Percentiles rank a stretch among this genome's conserved stretches.
phyloP scores from a whole-genome alignment of 2,113 vertebrate genomes.

The Arvicanthis niloticus region DNA sequence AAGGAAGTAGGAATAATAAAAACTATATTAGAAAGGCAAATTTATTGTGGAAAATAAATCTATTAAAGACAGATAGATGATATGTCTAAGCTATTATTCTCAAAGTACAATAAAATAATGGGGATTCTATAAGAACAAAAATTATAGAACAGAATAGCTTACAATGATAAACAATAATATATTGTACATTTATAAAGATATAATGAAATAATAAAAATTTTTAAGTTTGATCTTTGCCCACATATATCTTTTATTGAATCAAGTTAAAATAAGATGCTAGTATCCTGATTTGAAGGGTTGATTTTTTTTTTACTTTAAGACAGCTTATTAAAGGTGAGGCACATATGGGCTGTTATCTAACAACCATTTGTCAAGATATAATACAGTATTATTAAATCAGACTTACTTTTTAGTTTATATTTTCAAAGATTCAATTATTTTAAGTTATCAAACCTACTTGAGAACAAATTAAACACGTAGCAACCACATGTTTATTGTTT shows the following conservation, averaged over 20 bases:
- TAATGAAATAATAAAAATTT: background rate
- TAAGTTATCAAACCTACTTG: conserved; percentile 56
- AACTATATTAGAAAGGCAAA: conserved; percentile 17
- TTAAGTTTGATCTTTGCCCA: background rate
- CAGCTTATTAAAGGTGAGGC: background rate
- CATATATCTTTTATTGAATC: conserved; percentile 14
- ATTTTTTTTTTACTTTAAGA: conserved; percentile 64
- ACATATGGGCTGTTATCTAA: conserved; percentile 29
- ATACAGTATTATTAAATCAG: conserved; percentile 51
- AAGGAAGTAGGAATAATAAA: background rate
- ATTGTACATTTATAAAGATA: conserved; percentile 39
- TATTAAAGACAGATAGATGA: background rate
- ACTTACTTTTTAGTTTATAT: conserved; percentile 55
- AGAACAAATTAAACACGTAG: conserved; percentile 1
- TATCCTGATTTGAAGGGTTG: conserved; percentile 24
- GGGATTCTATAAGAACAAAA: background rate
- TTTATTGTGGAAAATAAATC: background rate
- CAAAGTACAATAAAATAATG: background rate
- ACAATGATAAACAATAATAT: conserved; percentile 5
- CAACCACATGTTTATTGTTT: background rate
- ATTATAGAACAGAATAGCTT: background rate
- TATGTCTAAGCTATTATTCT: conserved; percentile 25
- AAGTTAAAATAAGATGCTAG: conserved; percentile 50
- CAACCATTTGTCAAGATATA: conserved; percentile 64
- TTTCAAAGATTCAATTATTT: conserved; percentile 59